A percentile compares a stretch with the other conserved stretches of the same genome.
Conservation (phyloP, 1,140 invertebrate genomes). For the Saxidomus purpurata region DNA sequence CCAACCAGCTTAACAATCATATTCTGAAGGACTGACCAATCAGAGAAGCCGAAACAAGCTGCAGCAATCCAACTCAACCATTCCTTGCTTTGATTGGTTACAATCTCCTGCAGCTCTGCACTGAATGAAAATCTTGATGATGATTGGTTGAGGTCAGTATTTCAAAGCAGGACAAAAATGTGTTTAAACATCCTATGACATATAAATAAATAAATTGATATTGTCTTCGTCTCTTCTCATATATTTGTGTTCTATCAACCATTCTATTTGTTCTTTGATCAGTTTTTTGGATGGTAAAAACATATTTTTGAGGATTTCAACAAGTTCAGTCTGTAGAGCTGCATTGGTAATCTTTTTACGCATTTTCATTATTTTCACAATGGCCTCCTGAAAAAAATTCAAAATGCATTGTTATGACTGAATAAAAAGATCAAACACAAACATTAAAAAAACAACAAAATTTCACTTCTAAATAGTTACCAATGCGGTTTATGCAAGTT, state of each 20-base stretch:
- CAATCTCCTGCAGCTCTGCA: not conserved
- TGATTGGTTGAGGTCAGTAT: slow-evolving; percentile 21
- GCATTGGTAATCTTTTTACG: slow-evolving; percentile 97
- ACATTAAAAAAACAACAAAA: too few relatives aligned
- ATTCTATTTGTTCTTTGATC: slow-evolving; percentile 99
- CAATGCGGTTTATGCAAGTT: too few relatives aligned
- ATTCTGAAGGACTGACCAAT: not conserved
- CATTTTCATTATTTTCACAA: slow-evolving; percentile 99
- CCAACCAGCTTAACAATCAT: not conserved
- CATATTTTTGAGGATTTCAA: slow-evolving; percentile 99
- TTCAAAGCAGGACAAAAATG: slow-evolving; percentile 7
- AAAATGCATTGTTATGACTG: too few relatives aligned
- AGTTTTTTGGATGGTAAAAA: slow-evolving; percentile 99
- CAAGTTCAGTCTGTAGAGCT: slow-evolving; percentile 97
- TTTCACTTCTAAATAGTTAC: too few relatives aligned
- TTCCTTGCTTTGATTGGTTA: not conserved
- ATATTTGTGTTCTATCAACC: slow-evolving; percentile 99
- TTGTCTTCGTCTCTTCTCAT: slow-evolving; percentile 98
- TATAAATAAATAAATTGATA: slow-evolving; percentile 99
- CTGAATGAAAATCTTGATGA: slow-evolving; percentile 8
- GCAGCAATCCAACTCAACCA: not conserved
- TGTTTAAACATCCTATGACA: slow-evolving; percentile 90
- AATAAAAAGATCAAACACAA: not conserved
- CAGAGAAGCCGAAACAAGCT: not conserved
- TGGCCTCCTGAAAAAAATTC: slow-evolving; percentile 96